Base-by-base conservation (phyloP, 2,797 vertebrate genomes). In the Trichosurus vulpecula region DNA sequence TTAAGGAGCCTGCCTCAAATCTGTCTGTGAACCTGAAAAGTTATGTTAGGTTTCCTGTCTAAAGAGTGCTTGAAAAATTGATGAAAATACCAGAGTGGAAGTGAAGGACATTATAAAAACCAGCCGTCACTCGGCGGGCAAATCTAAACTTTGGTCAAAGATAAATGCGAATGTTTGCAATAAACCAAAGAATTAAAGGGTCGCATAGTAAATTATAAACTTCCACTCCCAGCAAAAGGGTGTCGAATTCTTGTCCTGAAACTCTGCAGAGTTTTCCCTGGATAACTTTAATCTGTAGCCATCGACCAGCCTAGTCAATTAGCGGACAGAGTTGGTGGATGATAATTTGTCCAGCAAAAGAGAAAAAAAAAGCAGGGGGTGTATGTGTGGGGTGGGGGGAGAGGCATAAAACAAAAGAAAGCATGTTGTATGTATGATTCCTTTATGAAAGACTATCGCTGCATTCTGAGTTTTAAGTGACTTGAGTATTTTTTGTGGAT, bases 401-500 rank as follows among this genome's bases (percentile, higher is more conserved):
- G 74, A 94, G 52, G 95, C 96, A 35, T 92, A 14, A 89, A 97
- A 93, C 97, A 91, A 97, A 96, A 95, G 93, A 96, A 96, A 97
- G 93, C 30, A 90, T 93, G 54, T 94, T 94, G 51, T 25, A 95
- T 93, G 90, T 96, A 41, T 54, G 96, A 0, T 90, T 31, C 95
- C 97, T 98, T 98, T 25, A 25, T 10, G 93, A 95, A 61, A 95
- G 87, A 95, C 58, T 89, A 93, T 58, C 52, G 91, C 81, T 97
- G 90, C 57, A 56, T 94, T 97, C 81, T 95, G 96, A 66, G 97
- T 98, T 97, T 98, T 98, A 95, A 97, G 95, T 93, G 92, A 95
- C 96, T 96, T 96, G 91, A 66, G 96, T 97, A 94, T 98, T 96
- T 93, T 97, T 97, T 97, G 98, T 97, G 97, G 92, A 96, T 94